Evolutionary conservation across 2,888 invertebrate species (phyloP).

Genomic region (Protophormia terraenovae): DNA sequence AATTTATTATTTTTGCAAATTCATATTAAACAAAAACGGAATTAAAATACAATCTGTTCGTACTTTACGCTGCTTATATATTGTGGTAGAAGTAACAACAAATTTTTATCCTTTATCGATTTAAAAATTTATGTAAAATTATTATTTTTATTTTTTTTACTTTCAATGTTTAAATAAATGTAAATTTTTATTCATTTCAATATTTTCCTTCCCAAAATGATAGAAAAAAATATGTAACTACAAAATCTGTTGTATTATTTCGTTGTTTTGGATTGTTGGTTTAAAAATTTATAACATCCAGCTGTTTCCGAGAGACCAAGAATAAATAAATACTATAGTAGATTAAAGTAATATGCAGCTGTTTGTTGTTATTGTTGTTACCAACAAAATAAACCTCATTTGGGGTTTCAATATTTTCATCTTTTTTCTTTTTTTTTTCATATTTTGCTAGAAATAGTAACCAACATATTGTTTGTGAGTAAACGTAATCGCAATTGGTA

Average conservation of each 20-base stretch:
- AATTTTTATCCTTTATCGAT: not conserved
- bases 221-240: too few relatives aligned
- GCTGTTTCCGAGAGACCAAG: not conserved
- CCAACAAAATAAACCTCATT: not conserved
- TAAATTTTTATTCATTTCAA: not conserved
- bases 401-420: not conserved
- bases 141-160: too few relatives aligned
- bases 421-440: not conserved
- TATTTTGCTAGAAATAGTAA: not conserved
- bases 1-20: slow-evolving; percentile 23
- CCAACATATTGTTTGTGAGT: not conserved
- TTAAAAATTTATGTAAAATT: not conserved
- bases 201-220: not conserved
- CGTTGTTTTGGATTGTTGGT: not conserved
- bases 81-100: not conserved
- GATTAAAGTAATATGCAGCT: not conserved
- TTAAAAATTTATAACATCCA: not conserved
- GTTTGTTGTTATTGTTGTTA: not conserved
- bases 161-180: not conserved
- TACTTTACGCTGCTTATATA: too few relatives aligned
- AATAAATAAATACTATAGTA: not conserved
- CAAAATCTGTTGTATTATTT: not conserved
- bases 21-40: not conserved
- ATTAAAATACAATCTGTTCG: not conserved
- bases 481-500: not conserved